phyloP scores from a whole-genome alignment of 2,113 vertebrate species.

The Sula dactylatra region DNA sequence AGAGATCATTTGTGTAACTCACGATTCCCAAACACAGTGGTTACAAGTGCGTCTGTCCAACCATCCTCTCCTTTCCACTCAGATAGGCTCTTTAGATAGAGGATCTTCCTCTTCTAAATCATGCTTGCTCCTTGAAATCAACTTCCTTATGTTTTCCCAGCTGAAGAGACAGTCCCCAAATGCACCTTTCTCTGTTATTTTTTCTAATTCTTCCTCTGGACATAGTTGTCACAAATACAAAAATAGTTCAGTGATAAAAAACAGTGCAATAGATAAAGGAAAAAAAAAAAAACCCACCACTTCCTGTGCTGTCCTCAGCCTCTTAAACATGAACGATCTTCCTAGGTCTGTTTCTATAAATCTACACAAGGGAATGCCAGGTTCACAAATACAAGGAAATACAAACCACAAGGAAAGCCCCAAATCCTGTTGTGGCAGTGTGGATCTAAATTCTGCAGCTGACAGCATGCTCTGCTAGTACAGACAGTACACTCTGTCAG shows the following conservation, averaged over 20 bases:
- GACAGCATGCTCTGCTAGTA: neutral
- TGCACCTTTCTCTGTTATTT: neutral
- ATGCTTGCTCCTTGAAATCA: neutral
- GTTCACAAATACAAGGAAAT: neutral
- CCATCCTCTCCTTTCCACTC: neutral
- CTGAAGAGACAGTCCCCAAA: neutral
- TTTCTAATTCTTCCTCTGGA: neutral
- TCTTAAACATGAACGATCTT: neutral
- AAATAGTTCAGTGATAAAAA: neutral
- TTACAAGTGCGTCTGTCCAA: neutral
- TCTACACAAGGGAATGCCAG: neutral
- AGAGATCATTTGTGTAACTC: neutral
- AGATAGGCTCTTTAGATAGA: too few species aligned
- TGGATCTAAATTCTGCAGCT: neutral
- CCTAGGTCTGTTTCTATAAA: neutral
- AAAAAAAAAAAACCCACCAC: fast-evolving
- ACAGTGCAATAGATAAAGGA: neutral
- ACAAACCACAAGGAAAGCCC: neutral
- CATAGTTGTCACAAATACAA: neutral
- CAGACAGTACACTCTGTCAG: neutral
- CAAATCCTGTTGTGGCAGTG: neutral
- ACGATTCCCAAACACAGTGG: neutral
- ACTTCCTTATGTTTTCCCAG: neutral
- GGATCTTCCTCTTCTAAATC: neutral
- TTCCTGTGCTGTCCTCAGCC: neutral